Evolutionary conservation across 2,797 vertebrate species (phyloP).

Genomic region (Vultur gryphus): DNA sequence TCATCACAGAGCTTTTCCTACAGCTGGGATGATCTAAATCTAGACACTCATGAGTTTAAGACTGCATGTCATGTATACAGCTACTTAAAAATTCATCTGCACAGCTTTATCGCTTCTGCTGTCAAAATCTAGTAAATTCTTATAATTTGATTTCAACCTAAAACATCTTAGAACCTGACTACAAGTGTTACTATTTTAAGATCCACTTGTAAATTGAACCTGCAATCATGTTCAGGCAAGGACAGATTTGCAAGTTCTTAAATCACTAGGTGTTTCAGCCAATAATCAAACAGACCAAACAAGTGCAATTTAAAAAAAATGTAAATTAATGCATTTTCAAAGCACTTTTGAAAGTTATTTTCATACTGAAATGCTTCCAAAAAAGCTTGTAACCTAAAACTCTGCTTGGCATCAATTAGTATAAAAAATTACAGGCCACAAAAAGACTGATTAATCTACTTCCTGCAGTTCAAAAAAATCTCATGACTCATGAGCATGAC

Average conservation of each 20-base stretch:
- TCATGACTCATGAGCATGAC: conserved; percentile 28
- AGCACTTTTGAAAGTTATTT: conserved; percentile 32
- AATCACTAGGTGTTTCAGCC: conserved; percentile 27
- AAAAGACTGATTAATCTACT: conserved; percentile 29
- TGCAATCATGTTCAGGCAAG: conserved; percentile 11
- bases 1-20: conserved; percentile 10
- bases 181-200: conserved; percentile 54
- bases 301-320: not conserved
- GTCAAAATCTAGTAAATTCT: conserved; percentile 68
- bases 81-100: conserved; percentile 60
- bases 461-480: not conserved
- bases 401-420: not conserved
- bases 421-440: not conserved
- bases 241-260: conserved; percentile 39
- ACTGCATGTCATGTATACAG: conserved; percentile 13
- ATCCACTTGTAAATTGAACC: conserved; percentile 49
- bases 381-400: not conserved
- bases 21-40: conserved; percentile 43
- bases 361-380: not conserved
- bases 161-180: conserved; percentile 45
- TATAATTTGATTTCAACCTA: conserved; percentile 62
- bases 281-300: conserved; percentile 41
- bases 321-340: conserved; percentile 26
- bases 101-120: conserved; percentile 56
- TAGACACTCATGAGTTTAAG: conserved; percentile 28